A percentile compares a stretch with the other conserved stretches of the same genome.
Evolutionary conservation across 2,888 invertebrate genomes (phyloP).

Genomic region (Nymphalis polychloros): DNA sequence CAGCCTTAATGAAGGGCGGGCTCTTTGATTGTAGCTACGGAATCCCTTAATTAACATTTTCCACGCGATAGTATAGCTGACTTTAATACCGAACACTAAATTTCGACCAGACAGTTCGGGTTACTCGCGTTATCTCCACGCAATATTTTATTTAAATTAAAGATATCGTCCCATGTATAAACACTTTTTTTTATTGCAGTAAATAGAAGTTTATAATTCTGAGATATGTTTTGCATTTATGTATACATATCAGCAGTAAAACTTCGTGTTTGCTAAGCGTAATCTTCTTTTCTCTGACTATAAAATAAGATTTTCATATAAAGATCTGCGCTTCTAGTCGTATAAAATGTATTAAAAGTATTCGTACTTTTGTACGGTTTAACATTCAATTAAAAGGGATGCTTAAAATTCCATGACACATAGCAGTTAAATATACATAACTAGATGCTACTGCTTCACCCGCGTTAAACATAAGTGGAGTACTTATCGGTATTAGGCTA

Average conservation of each 20-base stretch:
- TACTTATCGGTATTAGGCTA: no score
- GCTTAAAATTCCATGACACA: background rate
- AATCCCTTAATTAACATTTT: slow-evolving; percentile 50
- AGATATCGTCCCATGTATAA: slow-evolving; percentile 6
- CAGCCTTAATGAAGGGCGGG: slow-evolving; percentile 66
- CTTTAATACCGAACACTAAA: slow-evolving; percentile 41
- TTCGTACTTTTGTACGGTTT: slow-evolving; percentile 5
- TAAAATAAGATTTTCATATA: slow-evolving; percentile 10
- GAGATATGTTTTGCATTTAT: background rate
- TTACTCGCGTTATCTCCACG: slow-evolving; percentile 23
- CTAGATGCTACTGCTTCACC: background rate
- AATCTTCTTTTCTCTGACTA: slow-evolving; percentile 5
- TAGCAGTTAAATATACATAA: background rate
- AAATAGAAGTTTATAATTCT: background rate
- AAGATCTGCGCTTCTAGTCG: slow-evolving; percentile 11
- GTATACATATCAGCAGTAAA: background rate
- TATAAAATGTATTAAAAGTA: slow-evolving; percentile 12
- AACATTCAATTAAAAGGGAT: background rate
- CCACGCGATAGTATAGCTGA: slow-evolving; percentile 36
- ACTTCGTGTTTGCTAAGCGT: background rate
- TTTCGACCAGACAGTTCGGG: slow-evolving; percentile 34
- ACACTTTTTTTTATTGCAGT: background rate
- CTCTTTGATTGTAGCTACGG: slow-evolving; percentile 56
- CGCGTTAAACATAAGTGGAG: no score
- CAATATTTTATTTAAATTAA: slow-evolving; percentile 28